Conservation (phyloP, 1,140 invertebrate genomes). For the Lasioglossum albipes region DNA sequence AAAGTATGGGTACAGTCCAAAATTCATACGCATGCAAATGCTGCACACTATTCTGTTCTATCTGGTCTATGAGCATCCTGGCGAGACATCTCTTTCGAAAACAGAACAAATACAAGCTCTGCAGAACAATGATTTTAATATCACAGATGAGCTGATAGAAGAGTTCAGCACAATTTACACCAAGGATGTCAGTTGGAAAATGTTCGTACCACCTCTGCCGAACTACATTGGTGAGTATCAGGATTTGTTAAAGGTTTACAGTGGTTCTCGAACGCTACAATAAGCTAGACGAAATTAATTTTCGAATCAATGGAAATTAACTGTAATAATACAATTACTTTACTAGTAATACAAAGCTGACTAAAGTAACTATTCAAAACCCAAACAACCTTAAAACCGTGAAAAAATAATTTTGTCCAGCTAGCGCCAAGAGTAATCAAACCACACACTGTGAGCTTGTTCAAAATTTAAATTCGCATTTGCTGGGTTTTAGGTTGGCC, state of each 20-base stretch:
- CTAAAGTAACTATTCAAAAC: too few species aligned
- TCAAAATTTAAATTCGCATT: neutral
- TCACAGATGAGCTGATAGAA: slow-evolving; percentile 74
- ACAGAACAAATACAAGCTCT: slow-evolving; percentile 76
- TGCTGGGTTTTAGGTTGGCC: slow-evolving; percentile 76
- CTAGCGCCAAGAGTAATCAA: too few species aligned
- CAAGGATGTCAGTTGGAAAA: slow-evolving; percentile 84
- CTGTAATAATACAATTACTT: too few species aligned
- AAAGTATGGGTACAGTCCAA: slow-evolving; percentile 83
- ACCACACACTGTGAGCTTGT: too few species aligned
- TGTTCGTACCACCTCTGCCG: slow-evolving; percentile 87
- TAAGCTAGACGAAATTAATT: too few species aligned
- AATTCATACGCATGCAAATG: slow-evolving; percentile 85
- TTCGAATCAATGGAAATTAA: too few species aligned
- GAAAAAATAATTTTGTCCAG: too few species aligned
- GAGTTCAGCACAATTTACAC: slow-evolving; percentile 80
- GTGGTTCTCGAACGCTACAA: too few species aligned
- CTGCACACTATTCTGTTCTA: slow-evolving; percentile 87
- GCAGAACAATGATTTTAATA: slow-evolving; percentile 70
- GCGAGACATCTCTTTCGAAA: slow-evolving; percentile 75
- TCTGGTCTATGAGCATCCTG: slow-evolving; percentile 83
- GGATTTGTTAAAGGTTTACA: neutral
- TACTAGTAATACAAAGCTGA: too few species aligned
- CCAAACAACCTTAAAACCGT: too few species aligned
- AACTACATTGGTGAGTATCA: slow-evolving; percentile 79